These are phyloP conservation scores for Harmothoe impar DNA, from an alignment of 2,888 invertebrate genomes.

Conservation along the genomic window DNA sequence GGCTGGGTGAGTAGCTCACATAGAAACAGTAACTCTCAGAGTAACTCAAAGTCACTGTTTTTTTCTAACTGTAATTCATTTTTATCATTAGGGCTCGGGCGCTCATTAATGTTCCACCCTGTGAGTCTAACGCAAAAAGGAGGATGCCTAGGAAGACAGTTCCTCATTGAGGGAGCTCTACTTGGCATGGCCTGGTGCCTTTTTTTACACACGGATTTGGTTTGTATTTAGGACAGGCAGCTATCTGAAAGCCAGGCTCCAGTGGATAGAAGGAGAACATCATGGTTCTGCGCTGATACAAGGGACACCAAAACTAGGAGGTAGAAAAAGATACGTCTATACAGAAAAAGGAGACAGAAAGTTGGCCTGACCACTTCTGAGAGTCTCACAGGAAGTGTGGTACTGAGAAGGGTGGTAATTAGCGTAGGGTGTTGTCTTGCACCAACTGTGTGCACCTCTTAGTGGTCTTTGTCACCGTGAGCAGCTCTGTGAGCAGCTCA, in stretches of 20 bases:
- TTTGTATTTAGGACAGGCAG: conserved; percentile 21
- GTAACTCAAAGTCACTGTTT: background rate
- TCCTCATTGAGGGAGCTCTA: background rate
- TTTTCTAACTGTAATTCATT: background rate
- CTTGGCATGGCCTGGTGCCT: background rate
- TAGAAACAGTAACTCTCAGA: background rate
- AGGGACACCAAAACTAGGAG: background rate
- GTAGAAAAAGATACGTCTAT: background rate
- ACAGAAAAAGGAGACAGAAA: background rate
- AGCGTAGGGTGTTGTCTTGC: conserved; percentile 20
- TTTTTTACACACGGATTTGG: background rate
- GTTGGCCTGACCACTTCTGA: conserved; percentile 6
- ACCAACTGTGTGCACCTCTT: background rate
- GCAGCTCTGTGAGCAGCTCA: background rate
- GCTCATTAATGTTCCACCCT: background rate
- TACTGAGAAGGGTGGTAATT: conserved; percentile 28
- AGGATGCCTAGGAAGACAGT: background rate
- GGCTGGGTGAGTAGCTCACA: conserved; percentile 48
- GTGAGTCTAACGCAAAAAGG: background rate
- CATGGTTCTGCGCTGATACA: background rate
- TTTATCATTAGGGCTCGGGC: background rate
- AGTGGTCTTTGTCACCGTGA: background rate
- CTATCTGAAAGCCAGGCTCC: background rate
- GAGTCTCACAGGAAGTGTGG: background rate
- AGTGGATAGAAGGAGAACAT: background rate